These are phyloP conservation scores for Dermatemys mawii DNA, from an alignment of 2,113 vertebrate species.

Conservation along the genomic window DNA sequence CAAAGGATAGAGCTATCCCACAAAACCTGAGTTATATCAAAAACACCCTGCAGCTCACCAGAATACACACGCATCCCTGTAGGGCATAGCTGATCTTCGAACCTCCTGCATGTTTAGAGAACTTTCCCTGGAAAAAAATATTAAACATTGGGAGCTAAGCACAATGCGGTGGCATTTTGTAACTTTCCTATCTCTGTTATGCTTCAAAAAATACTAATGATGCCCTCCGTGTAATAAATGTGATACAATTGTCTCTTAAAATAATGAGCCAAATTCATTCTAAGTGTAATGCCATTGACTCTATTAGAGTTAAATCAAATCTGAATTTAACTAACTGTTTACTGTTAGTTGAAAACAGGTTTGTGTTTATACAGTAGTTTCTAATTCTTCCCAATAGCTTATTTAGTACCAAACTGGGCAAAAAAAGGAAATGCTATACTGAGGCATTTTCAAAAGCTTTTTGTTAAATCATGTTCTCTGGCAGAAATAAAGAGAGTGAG, in stretches of 20 bases:
- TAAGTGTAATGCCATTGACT: not conserved
- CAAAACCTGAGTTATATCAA: not conserved
- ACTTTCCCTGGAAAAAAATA: not conserved
- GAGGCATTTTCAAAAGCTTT: slow-evolving; percentile 13
- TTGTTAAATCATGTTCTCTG: not conserved
- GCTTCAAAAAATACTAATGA: not conserved
- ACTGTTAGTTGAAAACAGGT: not conserved
- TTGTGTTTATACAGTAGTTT: not conserved
- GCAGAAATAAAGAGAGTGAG: slow-evolving; percentile 3
- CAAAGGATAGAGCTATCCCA: not conserved
- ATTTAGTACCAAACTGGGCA: slow-evolving; percentile 5
- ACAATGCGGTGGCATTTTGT: not conserved
- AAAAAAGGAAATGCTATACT: not conserved
- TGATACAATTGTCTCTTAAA: slow-evolving; percentile 5
- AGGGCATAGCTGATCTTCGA: not conserved
- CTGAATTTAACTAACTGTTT: not conserved
- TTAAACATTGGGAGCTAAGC: not conserved
- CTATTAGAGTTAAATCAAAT: not conserved
- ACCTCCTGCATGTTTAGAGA: not conserved
- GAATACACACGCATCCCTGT: not conserved
- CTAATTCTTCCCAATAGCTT: not conserved
- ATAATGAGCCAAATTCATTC: slow-evolving; percentile 14
- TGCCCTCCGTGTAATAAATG: not conserved
- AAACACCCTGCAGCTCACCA: fast-evolving
- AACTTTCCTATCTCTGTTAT: not conserved